Conservation (phyloP, 2,113 vertebrate genomes). For the Polypterus bichir region DNA sequence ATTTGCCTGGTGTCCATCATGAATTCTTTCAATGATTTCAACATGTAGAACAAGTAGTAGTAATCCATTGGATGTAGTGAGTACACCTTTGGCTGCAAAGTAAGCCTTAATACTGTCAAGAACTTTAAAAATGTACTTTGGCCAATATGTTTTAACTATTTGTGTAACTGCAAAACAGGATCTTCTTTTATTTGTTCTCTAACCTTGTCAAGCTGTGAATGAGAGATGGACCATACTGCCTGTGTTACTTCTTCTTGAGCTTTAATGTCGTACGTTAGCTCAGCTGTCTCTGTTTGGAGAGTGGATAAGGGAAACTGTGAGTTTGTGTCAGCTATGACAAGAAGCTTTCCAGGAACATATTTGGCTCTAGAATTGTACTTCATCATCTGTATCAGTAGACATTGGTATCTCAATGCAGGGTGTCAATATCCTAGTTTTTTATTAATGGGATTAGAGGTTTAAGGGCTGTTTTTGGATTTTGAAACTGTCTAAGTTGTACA, state of each 20-base stretch:
- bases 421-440: constrained; percentile 9
- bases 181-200: not conserved
- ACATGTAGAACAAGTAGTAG: not conserved
- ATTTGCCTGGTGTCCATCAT: not conserved
- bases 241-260: not conserved
- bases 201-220: not conserved
- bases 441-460: constrained; percentile 13
- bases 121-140: not conserved
- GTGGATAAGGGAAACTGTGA: not conserved
- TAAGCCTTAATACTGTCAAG: not conserved
- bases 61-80: not conserved
- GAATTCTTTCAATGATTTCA: not conserved
- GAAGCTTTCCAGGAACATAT: not conserved
- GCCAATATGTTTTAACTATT: not conserved
- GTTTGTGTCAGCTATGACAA: not conserved
- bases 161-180: not conserved
- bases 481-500: constrained; percentile 9
- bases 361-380: constrained; percentile 6
- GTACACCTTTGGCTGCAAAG: not conserved
- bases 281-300: not conserved
- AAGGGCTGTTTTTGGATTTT: constrained; percentile 9
- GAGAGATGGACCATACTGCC: not conserved
- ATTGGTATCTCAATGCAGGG: constrained; percentile 13
- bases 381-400: constrained; percentile 13
- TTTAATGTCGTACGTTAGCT: not conserved